These are phyloP conservation scores for Drosophila seclusa DNA, from an alignment of 2,888 invertebrate species.

Conservation along the genomic window DNA sequence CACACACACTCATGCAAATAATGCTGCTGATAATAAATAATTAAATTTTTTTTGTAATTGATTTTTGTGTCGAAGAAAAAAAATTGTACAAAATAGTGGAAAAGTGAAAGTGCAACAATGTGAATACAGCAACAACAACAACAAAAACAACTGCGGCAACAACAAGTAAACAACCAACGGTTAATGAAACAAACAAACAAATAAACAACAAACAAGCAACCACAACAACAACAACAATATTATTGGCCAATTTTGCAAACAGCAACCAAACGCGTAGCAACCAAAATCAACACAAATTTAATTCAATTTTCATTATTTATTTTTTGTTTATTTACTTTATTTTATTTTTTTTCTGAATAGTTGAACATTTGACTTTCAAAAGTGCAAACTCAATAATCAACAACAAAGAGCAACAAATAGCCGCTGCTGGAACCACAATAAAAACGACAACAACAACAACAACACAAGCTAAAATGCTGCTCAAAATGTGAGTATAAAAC, in stretches of 20 bases:
- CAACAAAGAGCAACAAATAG: conserved; percentile 40
- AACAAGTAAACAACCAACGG: conserved; percentile 37
- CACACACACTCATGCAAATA: conserved; percentile 35
- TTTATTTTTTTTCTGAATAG: conserved; percentile 42
- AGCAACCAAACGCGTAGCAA: conserved; percentile 11
- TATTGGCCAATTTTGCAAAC: conserved; percentile 28
- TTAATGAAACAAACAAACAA: conserved; percentile 29
- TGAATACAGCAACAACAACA: conserved; percentile 42
- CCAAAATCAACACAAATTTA: conserved; percentile 3
- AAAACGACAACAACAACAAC: conserved; percentile 28
- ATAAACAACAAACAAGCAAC: conserved; percentile 18
- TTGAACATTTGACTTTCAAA: conserved; percentile 71
- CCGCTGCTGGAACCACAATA: conserved; percentile 41
- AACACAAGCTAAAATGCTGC: conserved; percentile 60
- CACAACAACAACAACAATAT: conserved; percentile 14
- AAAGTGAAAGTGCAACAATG: conserved; percentile 78
- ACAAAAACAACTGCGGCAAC: conserved; percentile 16
- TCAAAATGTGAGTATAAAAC: conserved; percentile 69
- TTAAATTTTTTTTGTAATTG: conserved; percentile 48
- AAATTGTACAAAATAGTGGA: conserved; percentile 56
- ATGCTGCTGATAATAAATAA: conserved; percentile 2
- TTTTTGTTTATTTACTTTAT: conserved; percentile 17
- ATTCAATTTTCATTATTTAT: conserved; percentile 25
- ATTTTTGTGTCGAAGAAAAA: conserved; percentile 46
- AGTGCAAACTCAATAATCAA: conserved; percentile 64